These are phyloP conservation scores for Thelaira solivaga DNA, from an alignment of 2,888 invertebrate species.

Conservation along the genomic window DNA sequence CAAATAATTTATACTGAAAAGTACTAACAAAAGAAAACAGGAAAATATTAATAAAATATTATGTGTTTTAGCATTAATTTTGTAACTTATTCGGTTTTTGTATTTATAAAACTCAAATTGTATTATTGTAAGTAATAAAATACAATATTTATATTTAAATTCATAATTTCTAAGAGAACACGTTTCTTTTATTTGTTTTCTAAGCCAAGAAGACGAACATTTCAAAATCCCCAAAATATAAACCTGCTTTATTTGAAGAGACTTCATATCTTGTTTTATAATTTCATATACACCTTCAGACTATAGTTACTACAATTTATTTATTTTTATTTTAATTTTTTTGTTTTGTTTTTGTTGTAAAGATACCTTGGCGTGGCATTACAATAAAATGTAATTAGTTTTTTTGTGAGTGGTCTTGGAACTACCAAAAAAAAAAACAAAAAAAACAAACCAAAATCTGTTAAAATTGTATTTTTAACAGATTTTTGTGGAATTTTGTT, in stretches of 20 bases:
- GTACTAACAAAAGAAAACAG: too few species aligned
- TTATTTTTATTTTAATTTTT: not conserved
- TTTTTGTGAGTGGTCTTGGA: not conserved
- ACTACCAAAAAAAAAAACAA: not conserved
- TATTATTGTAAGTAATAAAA: too few species aligned
- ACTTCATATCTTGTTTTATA: not conserved
- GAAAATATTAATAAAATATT: too few species aligned
- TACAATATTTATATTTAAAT: too few species aligned
- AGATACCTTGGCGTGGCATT: slow-evolving; percentile 30
- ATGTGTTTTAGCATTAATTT: too few species aligned
- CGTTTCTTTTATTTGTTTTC: not conserved
- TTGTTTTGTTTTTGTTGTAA: not conserved
- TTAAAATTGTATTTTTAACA: not conserved
- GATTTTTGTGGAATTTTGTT: not conserved
- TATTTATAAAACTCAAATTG: too few species aligned
- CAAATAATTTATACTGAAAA: too few species aligned
- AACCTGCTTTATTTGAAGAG: not conserved
- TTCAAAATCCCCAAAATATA: not conserved
- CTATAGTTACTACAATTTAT: not conserved
- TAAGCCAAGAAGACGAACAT: not conserved
- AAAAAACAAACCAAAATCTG: too few species aligned
- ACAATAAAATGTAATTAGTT: slow-evolving; percentile 11
- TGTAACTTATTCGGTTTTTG: too few species aligned
- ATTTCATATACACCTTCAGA: not conserved
- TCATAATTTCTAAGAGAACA: not conserved